Evolutionary conservation across 2,888 invertebrate genomes (phyloP).

Genomic region (Tupiocoris notatus): DNA sequence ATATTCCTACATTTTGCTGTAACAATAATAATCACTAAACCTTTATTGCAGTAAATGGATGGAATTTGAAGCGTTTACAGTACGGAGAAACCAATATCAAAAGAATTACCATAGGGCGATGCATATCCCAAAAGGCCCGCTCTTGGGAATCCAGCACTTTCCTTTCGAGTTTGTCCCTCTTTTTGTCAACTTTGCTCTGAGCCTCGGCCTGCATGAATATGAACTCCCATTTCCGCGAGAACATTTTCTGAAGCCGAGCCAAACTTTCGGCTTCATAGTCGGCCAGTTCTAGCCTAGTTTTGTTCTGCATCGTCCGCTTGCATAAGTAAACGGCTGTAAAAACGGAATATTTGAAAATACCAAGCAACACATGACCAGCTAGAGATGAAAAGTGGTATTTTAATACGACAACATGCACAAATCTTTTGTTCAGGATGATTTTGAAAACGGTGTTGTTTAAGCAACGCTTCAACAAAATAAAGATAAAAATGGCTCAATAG

Average conservation of each 20-base stretch:
- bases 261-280: conserved; percentile 99
- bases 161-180: conserved; percentile 93
- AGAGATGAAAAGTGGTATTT: no score
- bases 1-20: no score
- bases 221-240: conserved; percentile 99
- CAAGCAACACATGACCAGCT: no score
- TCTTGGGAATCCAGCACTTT: conserved; percentile 99
- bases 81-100: no score
- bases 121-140: conserved; percentile 99
- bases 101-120: conserved; percentile 84
- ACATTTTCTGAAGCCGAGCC: conserved; percentile 97
- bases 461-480: no score
- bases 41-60: no score
- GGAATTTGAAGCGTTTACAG: no score
- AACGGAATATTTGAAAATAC: background rate
- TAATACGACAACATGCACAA: no score
- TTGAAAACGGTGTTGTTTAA: no score
- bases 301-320: conserved; percentile 99
- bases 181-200: conserved; percentile 95
- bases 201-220: conserved; percentile 98
- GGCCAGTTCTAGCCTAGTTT: conserved; percentile 92
- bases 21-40: no score
- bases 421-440: no score
- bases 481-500: no score
- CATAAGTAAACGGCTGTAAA: conserved; percentile 91